phyloP scores from a whole-genome alignment of 2,888 invertebrate species.

The Neoaliturus tenellus region DNA sequence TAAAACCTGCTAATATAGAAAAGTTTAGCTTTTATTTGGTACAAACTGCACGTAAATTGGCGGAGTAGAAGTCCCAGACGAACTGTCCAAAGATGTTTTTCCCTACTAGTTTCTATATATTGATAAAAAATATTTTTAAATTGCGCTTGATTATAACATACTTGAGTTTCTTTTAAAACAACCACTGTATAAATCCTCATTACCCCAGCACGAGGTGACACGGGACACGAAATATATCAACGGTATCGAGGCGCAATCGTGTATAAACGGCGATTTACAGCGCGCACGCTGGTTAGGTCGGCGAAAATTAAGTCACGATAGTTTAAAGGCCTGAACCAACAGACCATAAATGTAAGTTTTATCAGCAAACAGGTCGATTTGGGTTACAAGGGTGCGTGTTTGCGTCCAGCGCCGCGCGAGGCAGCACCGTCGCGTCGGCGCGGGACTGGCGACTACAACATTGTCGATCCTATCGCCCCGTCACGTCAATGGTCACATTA shows the following conservation, averaged over 20 bases:
- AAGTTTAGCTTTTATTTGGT: no score
- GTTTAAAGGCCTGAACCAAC: constrained; percentile 4
- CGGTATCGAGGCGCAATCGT: not conserved
- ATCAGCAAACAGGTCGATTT: not conserved
- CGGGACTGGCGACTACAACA: not conserved
- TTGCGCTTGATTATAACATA: no score
- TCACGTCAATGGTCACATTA: constrained; percentile 17
- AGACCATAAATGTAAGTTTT: constrained; percentile 5
- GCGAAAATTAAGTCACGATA: constrained; percentile 18
- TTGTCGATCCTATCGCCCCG: constrained; percentile 20
- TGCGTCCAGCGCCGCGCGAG: not conserved
- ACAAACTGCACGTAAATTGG: no score
- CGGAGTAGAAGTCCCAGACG: no score
- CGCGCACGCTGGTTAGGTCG: not conserved
- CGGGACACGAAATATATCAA: no score
- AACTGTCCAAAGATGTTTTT: no score
- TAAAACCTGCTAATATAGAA: no score
- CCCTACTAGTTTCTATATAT: no score
- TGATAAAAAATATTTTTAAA: no score
- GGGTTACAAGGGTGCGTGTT: not conserved
- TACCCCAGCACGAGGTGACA: no score
- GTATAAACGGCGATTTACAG: not conserved
- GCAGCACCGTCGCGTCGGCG: not conserved
- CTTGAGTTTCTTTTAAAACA: no score
- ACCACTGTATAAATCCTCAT: no score